Evolutionary conservation across 2,113 vertebrate genomes (phyloP).

Genomic region (Cepphus grylle): DNA sequence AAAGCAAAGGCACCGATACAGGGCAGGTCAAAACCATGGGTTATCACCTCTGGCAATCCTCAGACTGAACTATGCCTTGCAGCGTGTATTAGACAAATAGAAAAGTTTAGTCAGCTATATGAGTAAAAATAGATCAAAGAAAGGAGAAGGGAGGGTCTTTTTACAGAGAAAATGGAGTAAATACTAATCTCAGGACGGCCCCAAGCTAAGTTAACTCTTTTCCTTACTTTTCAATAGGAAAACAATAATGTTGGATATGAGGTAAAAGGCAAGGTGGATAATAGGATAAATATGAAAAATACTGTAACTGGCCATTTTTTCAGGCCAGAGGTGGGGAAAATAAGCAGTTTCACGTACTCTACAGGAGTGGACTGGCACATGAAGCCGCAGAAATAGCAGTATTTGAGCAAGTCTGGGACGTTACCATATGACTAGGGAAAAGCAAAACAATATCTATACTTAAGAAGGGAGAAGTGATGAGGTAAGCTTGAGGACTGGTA

Average conservation of each 20-base stretch:
- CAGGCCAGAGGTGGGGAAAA: background rate
- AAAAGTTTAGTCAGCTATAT: background rate
- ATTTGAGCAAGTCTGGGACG: background rate
- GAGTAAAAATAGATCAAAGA: conserved; percentile 7
- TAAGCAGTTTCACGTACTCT: background rate
- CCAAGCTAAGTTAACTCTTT: background rate
- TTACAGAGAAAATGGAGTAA: background rate
- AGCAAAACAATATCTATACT: background rate
- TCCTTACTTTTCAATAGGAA: background rate
- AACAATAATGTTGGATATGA: background rate
- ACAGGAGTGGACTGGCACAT: background rate
- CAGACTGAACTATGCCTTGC: background rate
- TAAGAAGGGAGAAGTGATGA: background rate
- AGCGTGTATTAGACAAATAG: background rate
- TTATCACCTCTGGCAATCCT: background rate
- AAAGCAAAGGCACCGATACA: background rate
- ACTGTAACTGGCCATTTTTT: background rate
- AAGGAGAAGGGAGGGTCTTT: background rate
- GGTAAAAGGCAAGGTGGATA: background rate
- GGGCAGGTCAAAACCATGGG: background rate
- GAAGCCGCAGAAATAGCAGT: background rate
- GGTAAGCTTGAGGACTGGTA: background rate
- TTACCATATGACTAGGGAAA: background rate
- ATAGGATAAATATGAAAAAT: background rate
- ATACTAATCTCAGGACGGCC: background rate